phyloP scores from a whole-genome alignment of 2,888 invertebrate genomes.

The Dendrolimus pini region DNA sequence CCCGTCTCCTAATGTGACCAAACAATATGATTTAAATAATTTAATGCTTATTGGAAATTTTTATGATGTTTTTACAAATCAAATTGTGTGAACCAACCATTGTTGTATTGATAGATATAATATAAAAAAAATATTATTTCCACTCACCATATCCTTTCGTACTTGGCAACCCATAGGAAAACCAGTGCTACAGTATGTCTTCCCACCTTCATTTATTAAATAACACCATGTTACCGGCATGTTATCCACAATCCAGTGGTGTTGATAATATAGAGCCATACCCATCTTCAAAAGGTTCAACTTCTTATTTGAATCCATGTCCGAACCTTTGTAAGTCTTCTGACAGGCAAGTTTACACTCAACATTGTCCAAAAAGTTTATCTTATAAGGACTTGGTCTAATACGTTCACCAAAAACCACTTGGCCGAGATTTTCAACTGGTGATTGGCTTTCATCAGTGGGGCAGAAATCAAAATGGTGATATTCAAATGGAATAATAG shows the following conservation, averaged over 20 bases:
- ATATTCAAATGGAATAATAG: slow-evolving; percentile 98
- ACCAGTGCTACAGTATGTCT: slow-evolving; percentile 93
- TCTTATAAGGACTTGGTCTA: slow-evolving; percentile 93
- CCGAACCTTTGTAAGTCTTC: slow-evolving; percentile 83
- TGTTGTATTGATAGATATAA: no score
- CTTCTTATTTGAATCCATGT: slow-evolving; percentile 79
- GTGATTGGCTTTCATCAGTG: slow-evolving; percentile 85
- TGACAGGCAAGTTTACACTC: slow-evolving; percentile 78
- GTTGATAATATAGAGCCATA: slow-evolving; percentile 96
- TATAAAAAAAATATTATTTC: no score
- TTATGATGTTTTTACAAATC: no score
- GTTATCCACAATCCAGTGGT: slow-evolving; percentile 99
- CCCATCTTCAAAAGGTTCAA: slow-evolving; percentile 92
- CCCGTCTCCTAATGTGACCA: no score
- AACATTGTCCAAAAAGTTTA: slow-evolving; percentile 86
- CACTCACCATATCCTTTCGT: slow-evolving; percentile 68
- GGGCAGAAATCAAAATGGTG: slow-evolving; percentile 97
- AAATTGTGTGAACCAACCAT: no score
- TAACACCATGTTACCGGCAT: slow-evolving; percentile 99
- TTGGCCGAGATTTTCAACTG: slow-evolving; percentile 98
- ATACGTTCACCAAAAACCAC: slow-evolving; percentile 99
- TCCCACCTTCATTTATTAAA: slow-evolving; percentile 80
- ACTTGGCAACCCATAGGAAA: slow-evolving; percentile 98
- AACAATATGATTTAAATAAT: no score
- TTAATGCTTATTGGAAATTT: no score